phyloP scores from a whole-genome alignment of 2,797 vertebrate species.

The Spheniscus humboldti region DNA sequence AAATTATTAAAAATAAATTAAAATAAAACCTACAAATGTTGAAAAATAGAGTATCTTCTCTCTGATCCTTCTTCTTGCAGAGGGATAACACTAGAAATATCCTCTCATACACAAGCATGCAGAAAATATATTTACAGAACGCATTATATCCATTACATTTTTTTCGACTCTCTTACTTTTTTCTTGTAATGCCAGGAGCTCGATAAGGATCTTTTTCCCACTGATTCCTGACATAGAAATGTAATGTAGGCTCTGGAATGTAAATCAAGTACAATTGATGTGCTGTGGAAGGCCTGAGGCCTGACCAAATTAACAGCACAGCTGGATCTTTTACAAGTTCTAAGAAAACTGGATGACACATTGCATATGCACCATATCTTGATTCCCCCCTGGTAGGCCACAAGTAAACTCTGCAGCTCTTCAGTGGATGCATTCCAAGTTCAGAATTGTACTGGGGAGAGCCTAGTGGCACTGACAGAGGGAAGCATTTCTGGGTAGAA shows the following conservation, averaged over 20 bases:
- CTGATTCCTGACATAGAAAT: not conserved
- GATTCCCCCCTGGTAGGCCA: not conserved
- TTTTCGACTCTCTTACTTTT: not conserved
- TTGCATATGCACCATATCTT: not conserved
- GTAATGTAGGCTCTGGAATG: not conserved
- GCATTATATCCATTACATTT: not conserved
- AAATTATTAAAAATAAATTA: not conserved
- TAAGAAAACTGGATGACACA: not conserved
- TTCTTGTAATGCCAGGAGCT: not conserved
- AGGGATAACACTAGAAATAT: not conserved
- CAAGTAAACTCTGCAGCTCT: not conserved
- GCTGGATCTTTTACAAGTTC: not conserved
- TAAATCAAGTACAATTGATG: constrained; percentile 9
- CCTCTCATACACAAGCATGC: not conserved
- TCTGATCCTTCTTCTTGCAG: not conserved
- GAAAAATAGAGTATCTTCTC: not conserved
- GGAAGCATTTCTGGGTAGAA: not conserved
- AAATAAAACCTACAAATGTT: not conserved
- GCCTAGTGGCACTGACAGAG: not conserved
- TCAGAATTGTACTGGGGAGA: not conserved
- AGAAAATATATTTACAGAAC: not conserved
- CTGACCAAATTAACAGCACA: not conserved
- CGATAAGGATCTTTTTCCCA: not conserved
- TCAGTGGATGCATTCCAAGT: not conserved
- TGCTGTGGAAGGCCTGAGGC: not conserved